Percentiles rank a stretch among this genome's conserved stretches.
These are phyloP conservation scores for Archips crataeganus DNA, from an alignment of 2,888 invertebrate species.

Conservation along the genomic window DNA sequence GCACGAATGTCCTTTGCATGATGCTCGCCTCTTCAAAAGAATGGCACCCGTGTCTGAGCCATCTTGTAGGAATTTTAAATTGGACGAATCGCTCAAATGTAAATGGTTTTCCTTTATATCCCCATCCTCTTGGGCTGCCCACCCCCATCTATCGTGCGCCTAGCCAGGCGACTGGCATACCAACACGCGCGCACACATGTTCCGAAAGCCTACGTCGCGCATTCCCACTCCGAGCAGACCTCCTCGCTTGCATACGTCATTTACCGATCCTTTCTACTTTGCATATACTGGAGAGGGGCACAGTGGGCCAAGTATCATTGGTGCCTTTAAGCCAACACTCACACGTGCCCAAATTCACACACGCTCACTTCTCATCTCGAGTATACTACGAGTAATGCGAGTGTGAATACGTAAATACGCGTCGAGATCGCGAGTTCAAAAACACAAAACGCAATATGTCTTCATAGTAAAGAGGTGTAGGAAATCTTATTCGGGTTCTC, in stretches of 20 bases:
- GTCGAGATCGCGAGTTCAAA: slow-evolving; percentile 84
- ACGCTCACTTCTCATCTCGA: slow-evolving; percentile 77
- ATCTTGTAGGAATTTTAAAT: slow-evolving; percentile 87
- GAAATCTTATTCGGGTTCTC: slow-evolving; percentile 76
- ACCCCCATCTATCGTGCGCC: slow-evolving; percentile 84
- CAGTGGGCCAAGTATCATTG: slow-evolving; percentile 62
- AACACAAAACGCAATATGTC: slow-evolving; percentile 85
- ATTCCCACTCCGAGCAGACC: slow-evolving; percentile 73
- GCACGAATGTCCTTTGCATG: slow-evolving; percentile 73
- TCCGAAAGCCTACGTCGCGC: slow-evolving; percentile 74
- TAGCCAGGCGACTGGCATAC: slow-evolving; percentile 83
- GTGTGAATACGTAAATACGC: slow-evolving; percentile 85
- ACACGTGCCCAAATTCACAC: slow-evolving; percentile 71
- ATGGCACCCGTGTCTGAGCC: slow-evolving; percentile 85
- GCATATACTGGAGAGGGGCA: slow-evolving; percentile 63
- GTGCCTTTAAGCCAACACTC: slow-evolving; percentile 76
- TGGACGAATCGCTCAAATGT: slow-evolving; percentile 87
- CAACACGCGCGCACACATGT: slow-evolving; percentile 81
- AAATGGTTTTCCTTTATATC: slow-evolving; percentile 87
- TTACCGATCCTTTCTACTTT: slow-evolving; percentile 65
- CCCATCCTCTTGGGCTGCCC: slow-evolving; percentile 83
- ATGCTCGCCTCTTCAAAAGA: slow-evolving; percentile 82
- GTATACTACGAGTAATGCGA: slow-evolving; percentile 82
- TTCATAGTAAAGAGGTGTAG: slow-evolving; percentile 75
- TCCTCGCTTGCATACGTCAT: slow-evolving; percentile 76